Evolutionary conservation across 1,140 invertebrate genomes (phyloP).

Genomic region (Lethrus apterus): DNA sequence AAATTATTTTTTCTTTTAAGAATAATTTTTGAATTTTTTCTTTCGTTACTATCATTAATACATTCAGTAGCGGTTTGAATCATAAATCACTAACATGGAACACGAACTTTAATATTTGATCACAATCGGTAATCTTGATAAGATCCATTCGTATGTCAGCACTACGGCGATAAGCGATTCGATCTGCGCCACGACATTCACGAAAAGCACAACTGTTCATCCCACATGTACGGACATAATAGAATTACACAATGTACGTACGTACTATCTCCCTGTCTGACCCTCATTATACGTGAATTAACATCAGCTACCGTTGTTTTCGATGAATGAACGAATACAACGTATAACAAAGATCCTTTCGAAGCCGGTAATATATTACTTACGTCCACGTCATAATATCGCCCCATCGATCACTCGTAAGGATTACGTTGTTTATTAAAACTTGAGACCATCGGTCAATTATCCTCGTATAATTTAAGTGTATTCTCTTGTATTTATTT

Average conservation of each 20-base stretch:
- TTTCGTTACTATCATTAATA: too few species aligned
- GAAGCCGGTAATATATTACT: slow-evolving; percentile 22
- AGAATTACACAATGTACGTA: slow-evolving; percentile 26
- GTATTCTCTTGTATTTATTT: too few species aligned
- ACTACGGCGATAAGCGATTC: too few species aligned
- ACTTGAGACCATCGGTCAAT: slow-evolving; percentile 28
- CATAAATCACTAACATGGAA: too few species aligned
- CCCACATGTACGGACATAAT: slow-evolving; percentile 19
- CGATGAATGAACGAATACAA: slow-evolving; percentile 15
- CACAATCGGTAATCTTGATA: too few species aligned
- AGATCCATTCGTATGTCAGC: too few species aligned
- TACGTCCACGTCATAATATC: slow-evolving; percentile 22
- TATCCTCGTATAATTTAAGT: too few species aligned
- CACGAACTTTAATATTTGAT: too few species aligned
- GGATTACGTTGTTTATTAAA: slow-evolving; percentile 21
- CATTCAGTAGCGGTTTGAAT: too few species aligned
- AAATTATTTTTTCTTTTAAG: too few species aligned
- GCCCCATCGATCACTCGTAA: slow-evolving; percentile 23
- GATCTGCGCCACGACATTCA: slow-evolving; percentile 13
- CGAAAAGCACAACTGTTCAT: slow-evolving; percentile 20
- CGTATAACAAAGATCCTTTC: slow-evolving; percentile 20
- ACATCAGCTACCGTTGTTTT: slow-evolving; percentile 19
- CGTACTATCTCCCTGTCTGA: slow-evolving; percentile 21
- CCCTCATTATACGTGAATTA: slow-evolving; percentile 25
- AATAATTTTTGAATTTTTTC: too few species aligned